Evolutionary conservation across 2,113 vertebrate genomes (phyloP).

Genomic region (Oryzias javanicus): DNA sequence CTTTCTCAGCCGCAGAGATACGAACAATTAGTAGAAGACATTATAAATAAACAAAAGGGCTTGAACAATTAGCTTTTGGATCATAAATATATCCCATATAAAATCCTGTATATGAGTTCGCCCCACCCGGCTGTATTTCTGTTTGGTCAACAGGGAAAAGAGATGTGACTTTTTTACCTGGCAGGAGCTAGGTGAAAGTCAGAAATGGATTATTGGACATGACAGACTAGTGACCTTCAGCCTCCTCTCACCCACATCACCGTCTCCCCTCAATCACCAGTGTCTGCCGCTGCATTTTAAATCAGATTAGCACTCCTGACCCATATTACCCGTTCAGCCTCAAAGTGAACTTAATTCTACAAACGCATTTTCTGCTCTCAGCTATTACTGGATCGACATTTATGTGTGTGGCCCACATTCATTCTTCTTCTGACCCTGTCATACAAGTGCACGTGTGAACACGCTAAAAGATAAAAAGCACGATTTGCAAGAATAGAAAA

Average conservation of each 20-base stretch:
- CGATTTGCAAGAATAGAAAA: too few relatives aligned
- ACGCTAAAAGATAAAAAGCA: too few relatives aligned
- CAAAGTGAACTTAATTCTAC: constrained; percentile 44
- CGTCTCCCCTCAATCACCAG: constrained; percentile 26
- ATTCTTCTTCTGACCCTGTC: not conserved
- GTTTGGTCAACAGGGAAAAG: not conserved
- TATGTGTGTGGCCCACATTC: not conserved
- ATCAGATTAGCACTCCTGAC: constrained; percentile 61
- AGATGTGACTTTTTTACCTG: not conserved
- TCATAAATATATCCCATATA: too few relatives aligned
- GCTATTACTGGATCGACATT: constrained; percentile 13
- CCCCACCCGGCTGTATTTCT: too few relatives aligned
- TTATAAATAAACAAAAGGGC: not conserved
- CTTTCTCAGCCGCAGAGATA: not conserved
- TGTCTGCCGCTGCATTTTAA: constrained; percentile 33
- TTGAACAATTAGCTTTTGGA: not conserved
- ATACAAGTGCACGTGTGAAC: too few relatives aligned
- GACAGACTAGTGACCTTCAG: constrained; percentile 7
- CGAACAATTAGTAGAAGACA: not conserved
- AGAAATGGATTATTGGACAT: constrained; percentile 11
- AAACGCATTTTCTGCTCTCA: constrained; percentile 34
- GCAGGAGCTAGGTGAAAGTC: not conserved
- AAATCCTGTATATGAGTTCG: too few relatives aligned
- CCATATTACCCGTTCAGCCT: constrained; percentile 56
- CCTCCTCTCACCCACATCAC: constrained; percentile 10